Evolutionary conservation across 2,113 vertebrate species (phyloP).

Genomic region (Centrocercus urophasianus): DNA sequence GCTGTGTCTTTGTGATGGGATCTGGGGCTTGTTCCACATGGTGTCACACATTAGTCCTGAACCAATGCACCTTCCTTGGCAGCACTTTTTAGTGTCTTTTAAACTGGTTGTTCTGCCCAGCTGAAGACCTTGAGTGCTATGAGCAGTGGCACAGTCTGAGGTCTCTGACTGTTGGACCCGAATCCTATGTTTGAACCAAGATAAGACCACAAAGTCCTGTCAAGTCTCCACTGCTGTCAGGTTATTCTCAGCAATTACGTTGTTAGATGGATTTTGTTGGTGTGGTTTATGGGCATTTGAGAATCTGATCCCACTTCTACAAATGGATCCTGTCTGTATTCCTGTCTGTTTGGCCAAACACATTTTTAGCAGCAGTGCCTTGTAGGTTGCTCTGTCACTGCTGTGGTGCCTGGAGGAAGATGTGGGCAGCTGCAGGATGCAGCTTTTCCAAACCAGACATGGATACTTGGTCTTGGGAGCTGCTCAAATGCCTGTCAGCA

Average conservation of each 20-base stretch:
- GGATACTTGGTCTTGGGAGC: neutral
- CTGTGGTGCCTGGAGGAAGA: neutral
- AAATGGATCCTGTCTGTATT: neutral
- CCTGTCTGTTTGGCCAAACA: neutral
- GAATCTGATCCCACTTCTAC: neutral
- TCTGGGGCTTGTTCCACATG: neutral
- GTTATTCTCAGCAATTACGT: neutral
- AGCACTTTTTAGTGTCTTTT: neutral
- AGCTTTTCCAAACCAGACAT: neutral
- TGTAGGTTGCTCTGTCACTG: neutral
- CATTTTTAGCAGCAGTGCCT: neutral
- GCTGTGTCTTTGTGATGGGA: neutral
- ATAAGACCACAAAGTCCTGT: neutral
- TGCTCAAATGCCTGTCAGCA: neutral
- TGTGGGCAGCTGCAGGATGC: neutral
- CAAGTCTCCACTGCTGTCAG: neutral
- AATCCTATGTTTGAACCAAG: fast-evolving
- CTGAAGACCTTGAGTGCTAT: neutral
- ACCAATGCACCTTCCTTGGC: neutral
- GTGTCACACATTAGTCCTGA: neutral
- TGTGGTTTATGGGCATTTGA: neutral
- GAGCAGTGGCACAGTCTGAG: neutral
- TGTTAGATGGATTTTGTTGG: neutral
- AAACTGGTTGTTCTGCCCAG: neutral
- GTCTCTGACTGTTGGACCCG: neutral